A percentile compares a stretch with the other conserved stretches of the same genome.
phyloP scores from a whole-genome alignment of 2,888 invertebrate genomes.

The Hermaeophaga mercurialis region DNA sequence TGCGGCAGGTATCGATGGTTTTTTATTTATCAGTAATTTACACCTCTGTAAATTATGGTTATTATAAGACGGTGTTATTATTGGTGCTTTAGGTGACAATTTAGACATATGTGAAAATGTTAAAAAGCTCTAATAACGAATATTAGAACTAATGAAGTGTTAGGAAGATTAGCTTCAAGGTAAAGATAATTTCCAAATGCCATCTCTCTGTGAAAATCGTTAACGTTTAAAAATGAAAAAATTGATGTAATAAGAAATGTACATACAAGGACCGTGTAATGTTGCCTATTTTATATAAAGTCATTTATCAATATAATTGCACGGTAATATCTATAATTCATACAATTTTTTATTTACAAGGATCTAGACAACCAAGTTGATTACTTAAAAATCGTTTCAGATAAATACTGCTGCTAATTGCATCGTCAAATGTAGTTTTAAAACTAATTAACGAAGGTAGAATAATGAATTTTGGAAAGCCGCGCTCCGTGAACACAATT shows the following conservation, averaged over 20 bases:
- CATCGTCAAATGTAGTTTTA: background rate
- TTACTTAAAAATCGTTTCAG: too few relatives aligned
- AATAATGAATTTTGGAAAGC: background rate
- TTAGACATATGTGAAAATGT: conserved; percentile 7
- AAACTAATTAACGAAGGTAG: background rate
- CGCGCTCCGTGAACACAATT: background rate
- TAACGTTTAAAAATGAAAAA: too few relatives aligned
- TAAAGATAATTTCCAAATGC: background rate
- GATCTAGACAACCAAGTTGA: too few relatives aligned
- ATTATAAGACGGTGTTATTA: background rate
- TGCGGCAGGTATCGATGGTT: background rate
- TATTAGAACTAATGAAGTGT: conserved; percentile 3
- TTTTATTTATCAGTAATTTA: background rate
- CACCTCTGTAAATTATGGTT: conserved; percentile 3
- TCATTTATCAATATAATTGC: too few relatives aligned
- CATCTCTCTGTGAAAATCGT: too few relatives aligned
- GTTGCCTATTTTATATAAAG: too few relatives aligned
- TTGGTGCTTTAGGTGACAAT: conserved; percentile 7
- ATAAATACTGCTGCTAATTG: too few relatives aligned
- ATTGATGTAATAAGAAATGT: too few relatives aligned
- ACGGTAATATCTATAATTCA: too few relatives aligned
- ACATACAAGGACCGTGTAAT: too few relatives aligned
- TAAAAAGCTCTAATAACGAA: conserved; percentile 3
- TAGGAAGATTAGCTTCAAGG: background rate
- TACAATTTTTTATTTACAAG: too few relatives aligned